Evolutionary conservation across 2,888 invertebrate species (phyloP).

Genomic region (Phytoseiulus persimilis): DNA sequence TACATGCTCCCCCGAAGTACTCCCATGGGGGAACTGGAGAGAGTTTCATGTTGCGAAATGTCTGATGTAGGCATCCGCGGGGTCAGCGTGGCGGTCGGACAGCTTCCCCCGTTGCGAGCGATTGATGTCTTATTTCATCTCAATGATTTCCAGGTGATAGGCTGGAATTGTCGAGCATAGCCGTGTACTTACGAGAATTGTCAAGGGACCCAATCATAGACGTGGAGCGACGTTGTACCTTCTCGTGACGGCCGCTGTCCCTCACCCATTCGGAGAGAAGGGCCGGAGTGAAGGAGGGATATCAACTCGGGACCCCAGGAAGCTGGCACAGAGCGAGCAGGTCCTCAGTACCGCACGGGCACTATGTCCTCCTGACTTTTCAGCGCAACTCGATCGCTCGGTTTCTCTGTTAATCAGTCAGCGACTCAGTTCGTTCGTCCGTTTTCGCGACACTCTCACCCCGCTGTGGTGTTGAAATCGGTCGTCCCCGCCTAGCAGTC

Average conservation of each 20-base stretch:
- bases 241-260: background rate
- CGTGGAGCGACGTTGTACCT: background rate
- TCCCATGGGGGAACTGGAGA: no score
- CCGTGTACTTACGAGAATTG: background rate
- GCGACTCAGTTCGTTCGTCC: background rate
- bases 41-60: no score
- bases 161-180: background rate
- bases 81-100: no score
- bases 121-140: no score
- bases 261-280: slow-evolving; percentile 11
- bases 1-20: no score
- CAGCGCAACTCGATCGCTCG: background rate
- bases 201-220: background rate
- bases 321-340: background rate
- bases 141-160: no score
- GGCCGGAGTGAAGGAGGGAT: slow-evolving; percentile 19
- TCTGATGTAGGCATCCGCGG: no score
- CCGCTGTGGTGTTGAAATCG: background rate
- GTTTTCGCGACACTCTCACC: background rate
- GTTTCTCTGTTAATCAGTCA: background rate
- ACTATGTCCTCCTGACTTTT: slow-evolving; percentile 26
- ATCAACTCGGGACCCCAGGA: slow-evolving; percentile 34
- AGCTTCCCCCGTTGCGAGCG: no score
- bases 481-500: background rate
- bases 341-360: background rate